These are phyloP conservation scores for Agonum fuliginosum DNA, from an alignment of 2,888 invertebrate species.

Conservation along the genomic window DNA sequence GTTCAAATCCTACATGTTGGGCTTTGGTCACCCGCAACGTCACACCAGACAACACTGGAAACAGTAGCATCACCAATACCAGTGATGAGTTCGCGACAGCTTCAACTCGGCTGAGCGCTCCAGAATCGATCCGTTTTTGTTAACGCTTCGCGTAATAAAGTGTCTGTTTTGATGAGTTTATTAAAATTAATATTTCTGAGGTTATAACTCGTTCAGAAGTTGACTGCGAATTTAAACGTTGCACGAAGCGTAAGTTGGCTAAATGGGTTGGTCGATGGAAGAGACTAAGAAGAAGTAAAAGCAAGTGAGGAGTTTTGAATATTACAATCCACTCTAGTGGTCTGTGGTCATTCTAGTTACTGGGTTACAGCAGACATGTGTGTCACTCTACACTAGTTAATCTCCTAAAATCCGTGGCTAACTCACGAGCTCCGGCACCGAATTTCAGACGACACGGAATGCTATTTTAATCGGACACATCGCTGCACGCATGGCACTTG, in stretches of 20 bases:
- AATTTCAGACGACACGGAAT: conserved; percentile 5
- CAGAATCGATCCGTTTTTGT: conserved; percentile 36
- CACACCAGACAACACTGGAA: neutral
- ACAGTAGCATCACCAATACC: neutral
- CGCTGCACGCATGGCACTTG: conserved; percentile 19
- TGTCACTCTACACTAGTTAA: neutral
- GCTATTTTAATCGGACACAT: conserved; percentile 1
- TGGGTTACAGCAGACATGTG: conserved; percentile 22
- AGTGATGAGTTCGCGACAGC: neutral
- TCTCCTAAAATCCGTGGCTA: conserved; percentile 18
- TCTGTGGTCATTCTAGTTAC: conserved; percentile 3
- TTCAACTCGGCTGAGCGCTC: neutral
- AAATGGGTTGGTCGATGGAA: neutral
- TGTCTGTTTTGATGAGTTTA: conserved; percentile 57
- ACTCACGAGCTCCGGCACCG: neutral
- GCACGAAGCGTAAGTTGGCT: conserved; percentile 14
- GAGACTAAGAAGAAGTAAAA: neutral
- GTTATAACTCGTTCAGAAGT: conserved; percentile 49
- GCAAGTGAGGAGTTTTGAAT: neutral
- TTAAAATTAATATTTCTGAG: conserved; percentile 49
- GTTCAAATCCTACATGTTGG: conserved; percentile 1
- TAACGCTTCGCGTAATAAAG: conserved; percentile 44
- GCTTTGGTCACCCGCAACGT: neutral
- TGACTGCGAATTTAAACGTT: conserved; percentile 32
- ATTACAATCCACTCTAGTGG: conserved; percentile 31